Evolutionary conservation across 2,797 vertebrate genomes (phyloP).

Genomic region (Anas bernieri): DNA sequence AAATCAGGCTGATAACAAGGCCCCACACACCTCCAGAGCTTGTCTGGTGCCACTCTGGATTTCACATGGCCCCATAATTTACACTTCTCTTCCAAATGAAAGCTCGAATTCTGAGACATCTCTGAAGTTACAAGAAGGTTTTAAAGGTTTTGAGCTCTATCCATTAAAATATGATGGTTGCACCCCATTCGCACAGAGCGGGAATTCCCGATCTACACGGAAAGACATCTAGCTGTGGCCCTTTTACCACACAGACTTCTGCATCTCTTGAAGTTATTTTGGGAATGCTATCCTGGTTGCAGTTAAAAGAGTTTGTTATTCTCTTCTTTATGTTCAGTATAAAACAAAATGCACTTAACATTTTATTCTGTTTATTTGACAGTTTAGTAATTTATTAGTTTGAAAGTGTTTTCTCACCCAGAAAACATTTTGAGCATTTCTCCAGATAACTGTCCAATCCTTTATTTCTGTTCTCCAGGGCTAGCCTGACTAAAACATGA

Average conservation of each 20-base stretch:
- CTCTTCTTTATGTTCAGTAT: neutral
- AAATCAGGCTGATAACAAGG: neutral
- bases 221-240: neutral
- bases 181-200: neutral
- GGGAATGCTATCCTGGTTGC: neutral
- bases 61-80: accelerated
- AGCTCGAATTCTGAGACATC: neutral
- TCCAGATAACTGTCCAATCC: neutral
- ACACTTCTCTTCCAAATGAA: neutral
- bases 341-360: neutral
- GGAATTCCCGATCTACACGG: neutral
- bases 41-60: neutral
- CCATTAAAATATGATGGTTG: neutral
- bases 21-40: neutral
- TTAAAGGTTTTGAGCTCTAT: neutral
- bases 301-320: neutral
- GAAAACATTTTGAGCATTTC: neutral
- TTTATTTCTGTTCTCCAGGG: neutral
- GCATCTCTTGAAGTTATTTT: neutral
- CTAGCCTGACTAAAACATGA: neutral
- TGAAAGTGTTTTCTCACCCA: constrained; percentile 1
- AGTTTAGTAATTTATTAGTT: neutral
- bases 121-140: neutral
- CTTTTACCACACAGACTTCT: neutral
- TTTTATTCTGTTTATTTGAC: neutral